phyloP scores from a whole-genome alignment of 2,797 vertebrate species.

The Enteromius fasciolatus region DNA sequence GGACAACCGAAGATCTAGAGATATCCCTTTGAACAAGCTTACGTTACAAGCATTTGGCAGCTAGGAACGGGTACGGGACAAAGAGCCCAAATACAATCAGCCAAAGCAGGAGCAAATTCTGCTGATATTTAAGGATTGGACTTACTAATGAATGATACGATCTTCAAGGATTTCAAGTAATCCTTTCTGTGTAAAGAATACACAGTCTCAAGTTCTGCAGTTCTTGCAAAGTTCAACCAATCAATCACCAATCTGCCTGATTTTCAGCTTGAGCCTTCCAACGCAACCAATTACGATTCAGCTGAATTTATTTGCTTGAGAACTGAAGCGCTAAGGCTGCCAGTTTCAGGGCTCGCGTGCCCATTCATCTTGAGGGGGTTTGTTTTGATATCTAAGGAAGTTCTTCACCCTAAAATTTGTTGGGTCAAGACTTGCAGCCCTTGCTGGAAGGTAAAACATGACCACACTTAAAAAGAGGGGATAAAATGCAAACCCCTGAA shows the following conservation, averaged over 20 bases:
- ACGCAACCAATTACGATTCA: conserved; percentile 45
- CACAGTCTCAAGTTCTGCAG: conserved; percentile 39
- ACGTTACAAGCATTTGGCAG: conserved; percentile 56
- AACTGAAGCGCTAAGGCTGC: conserved; percentile 13
- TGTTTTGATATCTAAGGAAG: conserved; percentile 54
- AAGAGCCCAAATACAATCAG: conserved; percentile 55
- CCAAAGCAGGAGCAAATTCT: conserved; percentile 52
- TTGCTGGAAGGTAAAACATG: conserved; percentile 45
- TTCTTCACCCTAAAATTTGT: conserved; percentile 49
- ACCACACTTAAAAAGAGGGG: conserved; percentile 40
- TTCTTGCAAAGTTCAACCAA: conserved; percentile 48
- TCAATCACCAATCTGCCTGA: conserved; percentile 50
- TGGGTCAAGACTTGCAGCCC: conserved; percentile 24
- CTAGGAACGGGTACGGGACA: conserved; percentile 52
- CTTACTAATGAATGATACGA: conserved; percentile 46
- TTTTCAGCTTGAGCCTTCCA: conserved; percentile 39
- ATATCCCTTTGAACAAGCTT: conserved; percentile 54
- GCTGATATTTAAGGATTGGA: conserved; percentile 38
- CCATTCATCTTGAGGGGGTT: conserved; percentile 36
- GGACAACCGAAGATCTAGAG: conserved; percentile 64
- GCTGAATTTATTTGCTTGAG: conserved; percentile 54
- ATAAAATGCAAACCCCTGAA: conserved; percentile 48
- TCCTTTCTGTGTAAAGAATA: conserved; percentile 47
- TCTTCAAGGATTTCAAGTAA: conserved; percentile 54
- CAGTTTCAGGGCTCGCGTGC: conserved; percentile 15